Evolutionary conservation across 2,113 vertebrate species (phyloP).

Genomic region (Dipodomys merriami): DNA sequence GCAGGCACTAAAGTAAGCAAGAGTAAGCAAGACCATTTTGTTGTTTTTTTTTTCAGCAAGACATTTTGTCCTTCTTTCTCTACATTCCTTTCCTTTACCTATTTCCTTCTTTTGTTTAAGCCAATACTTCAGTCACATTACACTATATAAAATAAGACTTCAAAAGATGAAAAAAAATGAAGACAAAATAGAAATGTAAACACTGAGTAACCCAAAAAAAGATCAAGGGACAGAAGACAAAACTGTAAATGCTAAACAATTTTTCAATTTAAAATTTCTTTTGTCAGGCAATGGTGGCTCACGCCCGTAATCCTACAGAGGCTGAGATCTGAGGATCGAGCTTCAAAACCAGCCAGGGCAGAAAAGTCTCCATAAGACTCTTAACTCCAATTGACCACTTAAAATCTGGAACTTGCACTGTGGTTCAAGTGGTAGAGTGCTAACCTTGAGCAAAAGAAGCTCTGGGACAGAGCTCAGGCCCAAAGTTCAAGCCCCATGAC

Average conservation of each 20-base stretch:
- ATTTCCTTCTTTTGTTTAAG: slow-evolving; percentile 44
- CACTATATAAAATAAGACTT: slow-evolving; percentile 12
- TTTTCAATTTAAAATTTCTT: slow-evolving; percentile 33
- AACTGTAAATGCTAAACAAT: slow-evolving; percentile 24
- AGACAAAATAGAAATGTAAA: slow-evolving; percentile 58
- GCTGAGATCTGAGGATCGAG: no score
- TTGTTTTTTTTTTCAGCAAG: no score
- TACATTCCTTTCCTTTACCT: slow-evolving; percentile 8
- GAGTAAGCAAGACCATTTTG: neutral
- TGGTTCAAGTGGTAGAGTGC: no score
- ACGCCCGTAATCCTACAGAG: no score
- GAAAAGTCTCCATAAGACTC: no score
- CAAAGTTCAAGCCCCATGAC: neutral
- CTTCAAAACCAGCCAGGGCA: no score
- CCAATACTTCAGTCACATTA: slow-evolving; percentile 1
- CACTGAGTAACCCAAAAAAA: neutral
- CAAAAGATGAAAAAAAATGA: slow-evolving; percentile 14
- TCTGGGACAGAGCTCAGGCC: no score
- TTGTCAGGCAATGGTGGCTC: no score
- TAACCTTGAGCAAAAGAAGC: no score
- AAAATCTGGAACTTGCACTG: no score
- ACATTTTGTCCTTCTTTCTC: neutral
- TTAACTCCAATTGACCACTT: no score
- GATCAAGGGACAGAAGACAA: neutral
- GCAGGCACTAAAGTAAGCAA: neutral